Percentiles rank a stretch among this genome's conserved stretches.
Evolutionary conservation across 2,797 vertebrate genomes (phyloP).

Genomic region (Babyrousa celebensis): DNA sequence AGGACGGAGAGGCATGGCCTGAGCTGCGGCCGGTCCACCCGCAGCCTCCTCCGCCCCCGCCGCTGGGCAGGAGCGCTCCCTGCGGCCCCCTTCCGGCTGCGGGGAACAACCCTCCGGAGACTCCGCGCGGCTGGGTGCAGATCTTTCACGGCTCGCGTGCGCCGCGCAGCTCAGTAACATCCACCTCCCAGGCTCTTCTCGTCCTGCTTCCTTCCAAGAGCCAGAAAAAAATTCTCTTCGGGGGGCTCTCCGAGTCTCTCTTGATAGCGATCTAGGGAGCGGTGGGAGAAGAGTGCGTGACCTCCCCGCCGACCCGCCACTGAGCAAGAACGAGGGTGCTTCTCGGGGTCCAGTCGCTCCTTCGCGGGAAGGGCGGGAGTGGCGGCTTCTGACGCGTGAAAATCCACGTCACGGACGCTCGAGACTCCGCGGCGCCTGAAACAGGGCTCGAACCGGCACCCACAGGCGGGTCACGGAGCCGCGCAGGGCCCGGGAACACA

Average conservation of each 20-base stretch:
- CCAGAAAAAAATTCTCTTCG: not conserved
- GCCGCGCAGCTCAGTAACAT: slow-evolving; percentile 38
- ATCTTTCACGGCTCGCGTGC: slow-evolving; percentile 73
- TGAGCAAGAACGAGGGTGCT: not conserved
- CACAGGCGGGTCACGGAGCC: not conserved
- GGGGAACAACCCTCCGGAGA: not conserved
- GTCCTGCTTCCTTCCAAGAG: not conserved
- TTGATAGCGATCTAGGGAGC: not conserved
- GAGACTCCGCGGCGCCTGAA: not conserved
- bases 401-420: slow-evolving; percentile 41
- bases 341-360: not conserved
- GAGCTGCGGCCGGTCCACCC: not conserved
- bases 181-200: slow-evolving; percentile 39
- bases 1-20: slow-evolving; percentile 58
- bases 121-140: not conserved
- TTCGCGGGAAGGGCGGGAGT: not conserved
- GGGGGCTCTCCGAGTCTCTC: not conserved
- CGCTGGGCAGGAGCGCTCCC: slow-evolving; percentile 35
- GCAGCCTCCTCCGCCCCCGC: not conserved
- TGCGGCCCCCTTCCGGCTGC: slow-evolving; percentile 70
- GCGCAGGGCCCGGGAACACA: not conserved
- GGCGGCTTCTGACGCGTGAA: not conserved
- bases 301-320: not conserved
- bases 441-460: slow-evolving; percentile 41
- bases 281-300: not conserved